Evolutionary conservation across 2,797 vertebrate genomes (phyloP).

Genomic region (Galaxias olidus): DNA sequence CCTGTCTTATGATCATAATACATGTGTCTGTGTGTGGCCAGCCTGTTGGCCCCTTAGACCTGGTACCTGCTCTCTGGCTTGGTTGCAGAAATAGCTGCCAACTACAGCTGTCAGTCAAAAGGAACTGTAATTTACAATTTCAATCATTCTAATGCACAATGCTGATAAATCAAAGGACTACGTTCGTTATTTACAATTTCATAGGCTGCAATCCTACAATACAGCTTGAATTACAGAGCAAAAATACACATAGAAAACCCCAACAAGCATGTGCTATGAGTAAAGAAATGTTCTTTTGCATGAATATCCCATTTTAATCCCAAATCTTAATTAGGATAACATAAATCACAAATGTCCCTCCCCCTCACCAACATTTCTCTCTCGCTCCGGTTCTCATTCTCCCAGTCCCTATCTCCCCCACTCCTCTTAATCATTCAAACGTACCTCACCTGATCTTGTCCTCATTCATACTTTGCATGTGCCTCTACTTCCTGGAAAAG

Average conservation of each 20-base stretch:
- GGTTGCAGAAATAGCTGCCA: conserved; percentile 32
- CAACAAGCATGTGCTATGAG: neutral
- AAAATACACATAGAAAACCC: no score
- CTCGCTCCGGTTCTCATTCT: conserved; percentile 33
- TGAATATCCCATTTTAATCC: conserved; percentile 44
- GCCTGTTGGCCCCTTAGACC: no score
- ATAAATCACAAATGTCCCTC: conserved; percentile 4
- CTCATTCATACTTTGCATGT: conserved; percentile 41
- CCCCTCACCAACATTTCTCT: no score
- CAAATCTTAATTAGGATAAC: conserved; percentile 25
- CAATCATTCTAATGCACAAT: neutral
- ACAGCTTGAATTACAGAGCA: no score
- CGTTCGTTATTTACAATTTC: no score
- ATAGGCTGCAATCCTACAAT: no score
- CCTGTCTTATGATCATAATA: no score
- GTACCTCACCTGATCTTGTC: conserved; percentile 46
- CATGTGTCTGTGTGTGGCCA: no score
- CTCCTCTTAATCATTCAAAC: conserved; percentile 49
- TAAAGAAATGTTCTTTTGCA: conserved; percentile 29
- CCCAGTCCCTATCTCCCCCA: conserved; percentile 8
- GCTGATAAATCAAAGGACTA: neutral
- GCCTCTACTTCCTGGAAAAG: conserved; percentile 13
- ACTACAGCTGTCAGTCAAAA: conserved; percentile 7
- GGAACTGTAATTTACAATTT: neutral
- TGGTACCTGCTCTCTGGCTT: conserved; percentile 20